These are phyloP conservation scores for Turnix velox DNA, from an alignment of 2,113 vertebrate species.

Conservation along the genomic window DNA sequence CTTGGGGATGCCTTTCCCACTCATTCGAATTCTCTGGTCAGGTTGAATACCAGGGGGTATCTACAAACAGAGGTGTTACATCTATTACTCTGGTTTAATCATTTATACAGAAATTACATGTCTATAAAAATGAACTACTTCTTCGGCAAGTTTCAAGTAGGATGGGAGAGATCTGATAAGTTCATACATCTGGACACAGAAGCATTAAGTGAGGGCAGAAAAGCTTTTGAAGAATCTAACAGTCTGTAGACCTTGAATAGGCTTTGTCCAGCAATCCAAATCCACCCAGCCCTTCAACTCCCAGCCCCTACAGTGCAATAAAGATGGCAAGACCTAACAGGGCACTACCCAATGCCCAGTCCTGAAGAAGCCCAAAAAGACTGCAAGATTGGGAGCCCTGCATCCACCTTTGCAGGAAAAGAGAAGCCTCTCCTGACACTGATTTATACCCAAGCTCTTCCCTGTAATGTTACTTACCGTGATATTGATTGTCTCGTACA, in stretches of 20 bases:
- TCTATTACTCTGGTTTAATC: neutral
- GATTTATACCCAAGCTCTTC: neutral
- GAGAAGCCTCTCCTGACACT: neutral
- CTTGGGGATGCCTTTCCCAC: conserved; percentile 91
- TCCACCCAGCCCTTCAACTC: neutral
- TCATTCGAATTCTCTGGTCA: conserved; percentile 87
- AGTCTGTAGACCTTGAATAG: neutral
- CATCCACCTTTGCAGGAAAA: neutral
- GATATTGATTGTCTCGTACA: conserved; percentile 90
- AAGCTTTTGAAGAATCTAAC: neutral
- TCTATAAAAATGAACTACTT: neutral
- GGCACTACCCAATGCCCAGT: neutral
- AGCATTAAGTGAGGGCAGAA: neutral
- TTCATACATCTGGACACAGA: neutral
- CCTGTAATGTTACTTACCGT: conserved; percentile 66
- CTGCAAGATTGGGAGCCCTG: neutral
- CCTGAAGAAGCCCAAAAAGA: neutral
- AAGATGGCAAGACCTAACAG: neutral
- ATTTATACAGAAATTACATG: neutral
- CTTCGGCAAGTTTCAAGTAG: neutral
- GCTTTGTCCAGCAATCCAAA: neutral
- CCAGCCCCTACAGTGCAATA: neutral
- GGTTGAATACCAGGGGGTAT: conserved; percentile 87
- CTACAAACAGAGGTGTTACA: conserved; percentile 52
- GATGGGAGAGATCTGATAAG: neutral